Percentiles rank a stretch among this genome's conserved stretches.
phyloP scores from a whole-genome alignment of 2,113 vertebrate genomes.

The Lonchura striata region DNA sequence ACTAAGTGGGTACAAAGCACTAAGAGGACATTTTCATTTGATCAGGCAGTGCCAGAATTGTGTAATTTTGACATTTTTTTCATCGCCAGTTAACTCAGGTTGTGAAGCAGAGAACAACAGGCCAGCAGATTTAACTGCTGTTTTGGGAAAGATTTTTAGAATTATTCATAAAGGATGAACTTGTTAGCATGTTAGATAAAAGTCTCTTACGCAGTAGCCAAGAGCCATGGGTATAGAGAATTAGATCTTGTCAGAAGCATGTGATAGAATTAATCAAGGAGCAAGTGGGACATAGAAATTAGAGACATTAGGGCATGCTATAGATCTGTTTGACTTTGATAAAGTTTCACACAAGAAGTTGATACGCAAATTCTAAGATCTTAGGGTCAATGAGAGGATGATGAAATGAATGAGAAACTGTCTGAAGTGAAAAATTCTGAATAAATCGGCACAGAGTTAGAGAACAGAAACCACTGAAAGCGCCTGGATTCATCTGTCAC shows the following conservation, averaged over 20 bases:
- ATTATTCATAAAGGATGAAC: slow-evolving; percentile 41
- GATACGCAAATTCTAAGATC: slow-evolving; percentile 19
- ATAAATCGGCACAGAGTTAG: not conserved
- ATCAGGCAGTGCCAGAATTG: not conserved
- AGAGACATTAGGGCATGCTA: not conserved
- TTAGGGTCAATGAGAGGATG: not conserved
- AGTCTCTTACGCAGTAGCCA: slow-evolving; percentile 7
- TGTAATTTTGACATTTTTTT: not conserved
- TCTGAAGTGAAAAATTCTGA: not conserved
- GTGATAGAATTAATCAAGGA: slow-evolving; percentile 34
- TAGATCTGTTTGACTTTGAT: slow-evolving; percentile 9
- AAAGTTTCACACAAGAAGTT: slow-evolving; percentile 3
- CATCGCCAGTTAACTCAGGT: not conserved
- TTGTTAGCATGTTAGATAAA: slow-evolving; percentile 28
- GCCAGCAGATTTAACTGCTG: slow-evolving; percentile 3
- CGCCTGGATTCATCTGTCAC: not conserved
- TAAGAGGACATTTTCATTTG: not conserved
- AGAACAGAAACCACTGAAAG: not conserved
- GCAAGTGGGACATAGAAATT: slow-evolving; percentile 24
- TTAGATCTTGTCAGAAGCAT: slow-evolving; percentile 9
- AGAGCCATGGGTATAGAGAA: slow-evolving; percentile 22
- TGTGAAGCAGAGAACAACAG: not conserved
- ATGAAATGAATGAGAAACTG: not conserved
- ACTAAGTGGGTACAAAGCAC: not conserved
- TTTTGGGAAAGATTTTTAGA: not conserved